Conservation (phyloP, 35 echinoderm and acorn worm genomes). For the Hemicentrotus pulcherrimus region DNA sequence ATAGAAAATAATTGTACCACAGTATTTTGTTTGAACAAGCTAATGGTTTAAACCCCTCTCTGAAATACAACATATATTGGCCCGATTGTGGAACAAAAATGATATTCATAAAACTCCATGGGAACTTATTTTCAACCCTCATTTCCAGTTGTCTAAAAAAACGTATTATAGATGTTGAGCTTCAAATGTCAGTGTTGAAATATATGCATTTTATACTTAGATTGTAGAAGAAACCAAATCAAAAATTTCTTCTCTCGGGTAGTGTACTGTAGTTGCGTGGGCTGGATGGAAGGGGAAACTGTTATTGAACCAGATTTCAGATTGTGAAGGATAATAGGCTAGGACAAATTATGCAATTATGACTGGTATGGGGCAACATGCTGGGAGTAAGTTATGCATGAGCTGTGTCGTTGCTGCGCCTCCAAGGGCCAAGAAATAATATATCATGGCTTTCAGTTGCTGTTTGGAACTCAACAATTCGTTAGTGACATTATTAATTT, state of each 20-base stretch:
- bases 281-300: not conserved
- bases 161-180: not conserved
- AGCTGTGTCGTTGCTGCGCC: not conserved
- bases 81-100: not conserved
- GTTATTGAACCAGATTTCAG: not conserved
- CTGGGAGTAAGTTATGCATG: not conserved
- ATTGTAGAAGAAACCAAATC: too few relatives aligned
- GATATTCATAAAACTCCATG: not conserved
- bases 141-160: not conserved
- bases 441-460: not conserved
- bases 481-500: constrained; percentile 3
- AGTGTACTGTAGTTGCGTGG: not conserved
- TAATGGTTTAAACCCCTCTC: not conserved
- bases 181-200: not conserved
- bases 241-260: too few relatives aligned
- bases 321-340: not conserved
- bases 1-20: not conserved
- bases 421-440: not conserved
- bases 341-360: constrained; percentile 19
- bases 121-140: not conserved
- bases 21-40: not conserved
- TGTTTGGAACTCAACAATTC: not conserved
- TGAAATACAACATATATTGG: not conserved
- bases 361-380: not conserved
- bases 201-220: too few relatives aligned